Conservation (phyloP, 1,140 invertebrate species). For the Ceratina japonica region DNA sequence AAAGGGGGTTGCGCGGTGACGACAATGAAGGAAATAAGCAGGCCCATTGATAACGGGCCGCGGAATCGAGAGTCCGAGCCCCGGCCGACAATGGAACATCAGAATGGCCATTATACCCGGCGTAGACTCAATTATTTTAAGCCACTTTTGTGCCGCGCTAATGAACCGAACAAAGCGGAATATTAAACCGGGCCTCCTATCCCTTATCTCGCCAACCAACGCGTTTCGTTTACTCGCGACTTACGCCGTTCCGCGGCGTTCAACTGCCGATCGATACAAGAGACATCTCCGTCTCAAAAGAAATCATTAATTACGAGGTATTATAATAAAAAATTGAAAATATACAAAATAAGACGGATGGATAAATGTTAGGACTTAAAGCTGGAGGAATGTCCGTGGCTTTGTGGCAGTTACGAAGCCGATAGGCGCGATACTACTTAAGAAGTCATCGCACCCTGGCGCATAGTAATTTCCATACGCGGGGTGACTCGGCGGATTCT, state of each 20-base stretch:
- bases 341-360: background rate
- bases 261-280: conserved; percentile 22
- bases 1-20: conserved; percentile 46
- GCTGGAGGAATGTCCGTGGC: conserved; percentile 4
- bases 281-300: too few relatives aligned
- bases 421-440: conserved; percentile 46
- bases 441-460: conserved; percentile 44
- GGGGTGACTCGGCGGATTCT: conserved; percentile 57
- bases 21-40: conserved; percentile 68
- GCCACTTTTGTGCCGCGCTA: conserved; percentile 76
- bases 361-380: background rate
- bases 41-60: conserved; percentile 56
- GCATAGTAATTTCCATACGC: conserved; percentile 43
- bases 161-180: conserved; percentile 75
- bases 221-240: conserved; percentile 32
- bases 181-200: conserved; percentile 68
- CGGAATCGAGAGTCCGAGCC: conserved; percentile 65
- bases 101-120: conserved; percentile 72
- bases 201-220: conserved; percentile 35
- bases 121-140: conserved; percentile 77
- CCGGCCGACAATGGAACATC: conserved; percentile 72
- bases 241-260: background rate
- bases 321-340: background rate
- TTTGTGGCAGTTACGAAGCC: background rate
- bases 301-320: too few relatives aligned